Evolutionary conservation across 2,888 invertebrate species (phyloP), one percentile per base, ranked within the genome.

Genomic region (Scaptomyza polygonia): DNA sequence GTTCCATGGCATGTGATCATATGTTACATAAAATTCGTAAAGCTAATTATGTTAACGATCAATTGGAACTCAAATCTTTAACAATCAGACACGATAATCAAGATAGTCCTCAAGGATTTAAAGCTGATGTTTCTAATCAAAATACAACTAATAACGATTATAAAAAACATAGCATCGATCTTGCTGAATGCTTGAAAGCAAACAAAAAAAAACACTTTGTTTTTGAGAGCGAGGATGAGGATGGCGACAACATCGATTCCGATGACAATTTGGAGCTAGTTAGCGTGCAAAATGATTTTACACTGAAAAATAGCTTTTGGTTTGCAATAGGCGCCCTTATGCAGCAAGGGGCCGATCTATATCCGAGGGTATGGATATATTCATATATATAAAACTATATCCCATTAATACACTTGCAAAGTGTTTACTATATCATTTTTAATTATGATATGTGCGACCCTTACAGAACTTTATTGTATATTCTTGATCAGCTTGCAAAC

Each of bases 291-390:
- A 97, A 97, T 92, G 96, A 96, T 90, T 97, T 97, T 92, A 96
- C 95, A 59, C 92, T 97, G 68, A 94, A 95, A 81, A 97, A 99
- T 93, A 97, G 97, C 79, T 96, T 99, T 92, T 98, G 98, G 98
- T 98, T 98, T 93, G 96, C 97, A 77, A 97, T 98, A 43, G 98
- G 98, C 29, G 98, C 98, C 27, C 95, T 99, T 86, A 95, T 99
- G 93, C 96, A 98, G 88, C 98, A 98, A 92, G 98, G 97, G 71
- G 97, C 97, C 67, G 97, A 97, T 68, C 93, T 97, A 75, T 97
- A 97, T 92, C 98, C 98, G 48, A 98, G 96, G 96, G 97, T 97
- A 89, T 56, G 79, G 16, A 59, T 51, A 30, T 56, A 30, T 34
- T 25, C 42, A 14, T 9, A 30, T 34, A 30, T 47, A 14, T 9